A percentile compares a stretch with the other conserved stretches of the same genome.
Conservation (phyloP, 2,113 vertebrate genomes). For the Lynx canadensis region DNA sequence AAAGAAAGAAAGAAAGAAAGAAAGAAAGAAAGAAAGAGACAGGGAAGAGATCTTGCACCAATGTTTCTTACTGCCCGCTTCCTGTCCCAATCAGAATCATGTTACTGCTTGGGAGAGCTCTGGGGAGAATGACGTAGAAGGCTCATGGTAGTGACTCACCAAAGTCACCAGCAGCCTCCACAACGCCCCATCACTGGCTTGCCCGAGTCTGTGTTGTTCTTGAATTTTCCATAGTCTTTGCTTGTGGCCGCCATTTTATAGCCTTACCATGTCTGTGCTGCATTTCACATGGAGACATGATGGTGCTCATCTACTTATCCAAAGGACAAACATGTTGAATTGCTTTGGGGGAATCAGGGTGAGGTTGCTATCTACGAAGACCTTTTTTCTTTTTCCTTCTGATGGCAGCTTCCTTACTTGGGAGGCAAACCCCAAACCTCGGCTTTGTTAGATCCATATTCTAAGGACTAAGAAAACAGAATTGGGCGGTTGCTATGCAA, state of each 20-base stretch:
- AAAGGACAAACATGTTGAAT: rapidly evolving
- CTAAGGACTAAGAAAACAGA: background rate
- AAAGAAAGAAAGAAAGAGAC: no score
- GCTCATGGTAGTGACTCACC: background rate
- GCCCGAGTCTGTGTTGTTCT: background rate
- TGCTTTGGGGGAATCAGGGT: background rate
- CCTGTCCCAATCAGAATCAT: background rate
- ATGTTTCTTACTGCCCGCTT: background rate
- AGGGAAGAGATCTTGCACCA: no score
- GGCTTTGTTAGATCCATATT: background rate
- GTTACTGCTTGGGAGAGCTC: background rate
- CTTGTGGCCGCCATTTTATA: background rate
- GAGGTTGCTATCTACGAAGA: background rate
- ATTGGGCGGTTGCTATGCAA: background rate
- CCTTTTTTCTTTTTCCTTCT: background rate
- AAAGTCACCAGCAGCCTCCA: background rate
- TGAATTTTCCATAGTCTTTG: background rate
- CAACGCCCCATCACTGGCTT: rapidly evolving
- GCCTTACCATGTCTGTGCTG: background rate
- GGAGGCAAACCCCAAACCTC: background rate
- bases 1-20: no score
- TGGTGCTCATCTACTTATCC: background rate
- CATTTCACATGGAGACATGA: background rate
- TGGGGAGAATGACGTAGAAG: background rate
- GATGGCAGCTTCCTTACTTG: background rate